Conservation (phyloP, 2,113 vertebrate genomes). For the Microcebus griseorufus region DNA sequence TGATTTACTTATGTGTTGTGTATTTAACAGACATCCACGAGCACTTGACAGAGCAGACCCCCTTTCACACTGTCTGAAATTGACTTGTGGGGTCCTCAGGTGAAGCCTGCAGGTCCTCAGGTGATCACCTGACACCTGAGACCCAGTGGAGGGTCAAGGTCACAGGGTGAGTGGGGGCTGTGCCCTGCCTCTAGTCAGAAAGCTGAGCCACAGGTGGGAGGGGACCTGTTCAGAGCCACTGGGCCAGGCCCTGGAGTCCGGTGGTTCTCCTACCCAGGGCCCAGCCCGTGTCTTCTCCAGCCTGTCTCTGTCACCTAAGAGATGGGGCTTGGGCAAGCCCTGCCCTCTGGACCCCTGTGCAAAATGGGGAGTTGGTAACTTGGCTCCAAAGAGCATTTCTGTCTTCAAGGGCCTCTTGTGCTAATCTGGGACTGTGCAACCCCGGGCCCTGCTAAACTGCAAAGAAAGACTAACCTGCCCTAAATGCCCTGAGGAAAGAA, state of each 20-base stretch:
- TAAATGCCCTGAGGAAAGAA: background rate
- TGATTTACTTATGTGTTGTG: background rate
- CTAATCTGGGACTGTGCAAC: background rate
- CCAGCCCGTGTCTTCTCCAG: accelerated
- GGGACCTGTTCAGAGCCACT: accelerated
- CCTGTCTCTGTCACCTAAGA: background rate
- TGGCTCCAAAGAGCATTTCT: background rate
- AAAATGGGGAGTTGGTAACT: background rate
- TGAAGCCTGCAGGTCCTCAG: accelerated
- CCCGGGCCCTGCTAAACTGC: background rate
- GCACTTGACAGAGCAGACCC: accelerated
- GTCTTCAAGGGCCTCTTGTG: background rate
- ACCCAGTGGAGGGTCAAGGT: background rate
- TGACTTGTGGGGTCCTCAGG: background rate
- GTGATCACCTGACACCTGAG: too few relatives aligned
- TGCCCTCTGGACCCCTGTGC: background rate
- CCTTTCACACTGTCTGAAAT: accelerated
- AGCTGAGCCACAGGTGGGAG: background rate
- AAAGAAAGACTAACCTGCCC: background rate
- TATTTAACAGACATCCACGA: background rate
- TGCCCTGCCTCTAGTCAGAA: background rate
- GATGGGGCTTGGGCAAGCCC: background rate
- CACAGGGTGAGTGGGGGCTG: too few relatives aligned
- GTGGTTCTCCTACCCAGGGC: background rate
- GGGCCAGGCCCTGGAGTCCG: background rate